Evolutionary conservation across 2,113 vertebrate species (phyloP), one percentile per base, ranked within the genome.

Genomic region (Mormyrus lacerda): DNA sequence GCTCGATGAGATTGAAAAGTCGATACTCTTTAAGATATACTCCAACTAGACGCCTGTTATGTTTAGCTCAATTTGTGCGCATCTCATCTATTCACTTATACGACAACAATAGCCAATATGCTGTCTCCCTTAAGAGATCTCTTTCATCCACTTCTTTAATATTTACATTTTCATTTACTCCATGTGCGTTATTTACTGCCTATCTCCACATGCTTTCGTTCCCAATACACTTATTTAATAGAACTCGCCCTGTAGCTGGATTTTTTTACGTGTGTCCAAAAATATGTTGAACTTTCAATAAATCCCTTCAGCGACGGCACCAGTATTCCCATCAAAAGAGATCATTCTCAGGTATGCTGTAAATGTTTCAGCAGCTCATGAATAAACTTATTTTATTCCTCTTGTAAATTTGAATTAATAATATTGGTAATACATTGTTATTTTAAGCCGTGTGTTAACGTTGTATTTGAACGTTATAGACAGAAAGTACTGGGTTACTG

Each of bases 1-100:
- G 51, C 39, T 87, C 19, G 17, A 61, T 39, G 58, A 61, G 31
- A 87, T 44, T 87, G 86, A 65, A 61, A 65, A 87, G 86, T 87
- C 86, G n/a, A 87, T 87, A 87, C 50, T 55, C 15, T 87, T 55
- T 51, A 61, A 87, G 53, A 87, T 44, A 45, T 44, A 61, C 35
- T 87, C 86, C 39, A 27, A 45, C 27, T 24, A 61, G 86, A 87
- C n/a, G 86, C 35, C 50, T 51, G 51, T 87, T 48, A 53, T 19
- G 50, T 51, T 51, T 51, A 44, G 50, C 48, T 55, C 31, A 87
- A 45, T 65, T 45, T 42, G 19, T 45, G 55, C n/a, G 19, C 42
- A 21, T 31, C 53, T 44, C 35, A 87, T 87, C 86, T 55, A n/a
- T 87, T 87, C 53, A 58, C 35, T 61, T 24, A 42, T 19, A 87